These are phyloP conservation scores for Proterorhinus semilunaris DNA, from an alignment of 2,113 vertebrate genomes.

Conservation along the genomic window DNA sequence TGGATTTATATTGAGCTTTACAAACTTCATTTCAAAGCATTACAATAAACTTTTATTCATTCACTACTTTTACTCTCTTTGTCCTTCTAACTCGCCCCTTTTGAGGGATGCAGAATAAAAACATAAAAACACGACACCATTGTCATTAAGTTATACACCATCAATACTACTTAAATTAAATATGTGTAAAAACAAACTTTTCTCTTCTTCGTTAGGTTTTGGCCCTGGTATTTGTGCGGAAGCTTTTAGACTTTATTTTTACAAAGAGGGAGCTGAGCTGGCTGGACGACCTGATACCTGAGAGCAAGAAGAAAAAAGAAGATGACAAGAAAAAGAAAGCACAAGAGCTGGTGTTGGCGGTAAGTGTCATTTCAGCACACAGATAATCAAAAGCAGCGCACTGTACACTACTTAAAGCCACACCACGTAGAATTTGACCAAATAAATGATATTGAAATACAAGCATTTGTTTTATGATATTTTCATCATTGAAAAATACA, in stretches of 20 bases:
- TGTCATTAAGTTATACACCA: neutral
- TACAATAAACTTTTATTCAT: too few relatives aligned
- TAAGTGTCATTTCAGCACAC: neutral
- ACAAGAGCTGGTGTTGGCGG: conserved; percentile 72
- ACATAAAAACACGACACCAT: neutral
- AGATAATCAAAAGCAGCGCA: neutral
- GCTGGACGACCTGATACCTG: conserved; percentile 94
- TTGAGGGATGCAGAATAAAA: too few relatives aligned
- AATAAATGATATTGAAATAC: too few relatives aligned
- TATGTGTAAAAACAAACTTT: neutral
- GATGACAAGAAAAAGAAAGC: conserved; percentile 92
- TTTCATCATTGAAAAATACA: too few relatives aligned
- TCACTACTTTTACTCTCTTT: too few relatives aligned
- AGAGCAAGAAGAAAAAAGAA: conserved; percentile 97
- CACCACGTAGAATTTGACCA: too few relatives aligned
- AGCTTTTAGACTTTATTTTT: conserved; percentile 92
- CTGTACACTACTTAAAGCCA: too few relatives aligned
- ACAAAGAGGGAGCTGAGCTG: conserved; percentile 93
- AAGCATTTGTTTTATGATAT: too few relatives aligned
- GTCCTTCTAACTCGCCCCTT: neutral
- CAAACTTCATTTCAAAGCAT: too few relatives aligned
- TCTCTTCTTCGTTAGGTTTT: conserved; percentile 78
- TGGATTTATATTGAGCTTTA: too few relatives aligned
- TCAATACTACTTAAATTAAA: neutral
- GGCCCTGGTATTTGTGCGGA: conserved; percentile 90